Conservation (phyloP, 2,797 vertebrate species). For the Phalloptychus januarius region DNA sequence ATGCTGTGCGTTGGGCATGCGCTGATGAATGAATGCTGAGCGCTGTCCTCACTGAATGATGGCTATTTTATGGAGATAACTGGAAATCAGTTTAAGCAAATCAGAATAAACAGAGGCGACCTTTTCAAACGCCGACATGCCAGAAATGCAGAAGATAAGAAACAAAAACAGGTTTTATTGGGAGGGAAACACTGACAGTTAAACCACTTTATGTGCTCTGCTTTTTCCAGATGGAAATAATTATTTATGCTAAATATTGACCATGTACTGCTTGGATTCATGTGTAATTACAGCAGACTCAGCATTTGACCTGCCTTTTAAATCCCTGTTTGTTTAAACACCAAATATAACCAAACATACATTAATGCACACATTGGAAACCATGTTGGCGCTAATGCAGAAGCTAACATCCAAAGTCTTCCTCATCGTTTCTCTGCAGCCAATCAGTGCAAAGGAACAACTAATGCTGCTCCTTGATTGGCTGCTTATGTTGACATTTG, state of each 20-base stretch:
- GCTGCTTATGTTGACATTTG: background rate
- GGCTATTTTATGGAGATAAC: background rate
- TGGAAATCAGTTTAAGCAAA: slow-evolving; percentile 9
- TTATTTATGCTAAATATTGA: background rate
- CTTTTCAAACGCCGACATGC: slow-evolving; percentile 31
- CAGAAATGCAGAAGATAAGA: slow-evolving; percentile 13
- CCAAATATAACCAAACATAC: too few relatives aligned
- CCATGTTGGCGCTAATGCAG: too few relatives aligned
- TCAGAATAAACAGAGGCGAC: slow-evolving; percentile 28
- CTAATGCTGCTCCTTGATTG: too few relatives aligned
- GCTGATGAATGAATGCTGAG: background rate
- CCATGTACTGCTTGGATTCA: background rate
- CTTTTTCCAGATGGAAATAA: background rate
- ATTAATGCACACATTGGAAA: too few relatives aligned
- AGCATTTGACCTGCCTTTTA: background rate
- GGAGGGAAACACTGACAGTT: background rate
- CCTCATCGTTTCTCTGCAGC: too few relatives aligned
- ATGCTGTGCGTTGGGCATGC: background rate
- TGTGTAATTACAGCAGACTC: background rate
- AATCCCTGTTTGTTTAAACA: too few relatives aligned
- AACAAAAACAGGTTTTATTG: slow-evolving; percentile 8
- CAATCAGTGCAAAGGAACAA: too few relatives aligned
- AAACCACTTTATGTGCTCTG: too few relatives aligned
- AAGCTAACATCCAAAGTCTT: too few relatives aligned
- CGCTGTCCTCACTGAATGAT: background rate